Base-by-base conservation (phyloP, 2,888 invertebrate species). In the Drosophila paranaensis region DNA sequence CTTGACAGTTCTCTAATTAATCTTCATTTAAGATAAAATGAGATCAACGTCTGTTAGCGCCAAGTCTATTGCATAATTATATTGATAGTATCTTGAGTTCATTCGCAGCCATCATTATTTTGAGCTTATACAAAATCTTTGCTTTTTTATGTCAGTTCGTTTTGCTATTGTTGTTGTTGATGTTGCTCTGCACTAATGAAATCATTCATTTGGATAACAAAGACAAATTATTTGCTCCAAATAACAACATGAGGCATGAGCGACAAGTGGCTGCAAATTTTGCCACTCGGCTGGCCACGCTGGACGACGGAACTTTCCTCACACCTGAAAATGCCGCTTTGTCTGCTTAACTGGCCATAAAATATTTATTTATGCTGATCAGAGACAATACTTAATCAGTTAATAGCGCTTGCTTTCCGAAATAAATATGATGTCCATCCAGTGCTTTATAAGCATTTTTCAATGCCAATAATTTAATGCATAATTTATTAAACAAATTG, bases 201-300 rank as follows among this genome's bases (percentile, higher is more conserved):
- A 65, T 62, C 85, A 57, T 45, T 79, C 73, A 60, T 65, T 84
- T 76, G 88, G 85, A 76, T 88, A 79, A 85, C 77, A 74, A 82
- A 69, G 63, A 66, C 69, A 70, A 79, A 85, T 88, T 77, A 77
- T 79, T 74, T 83, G 83, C 81, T 88, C 76, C 76, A 82, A 79
- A 82, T 79, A 70, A 72, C 82, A 60, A 40, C 43, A 60, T 57
- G 72, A 53, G 64, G 48, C 55, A 39, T 11, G 14, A n/a, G 53
- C 43, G 50, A 42, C 68, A 74, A 60, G 71, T 70, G 79, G 68
- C 51, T 37, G 50, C 39, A 61, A 67, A 63, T 70, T 70, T 79
- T 87, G 81, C 82, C 82, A 88, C 68, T 82, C 79, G 60, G 62
- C 35, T 82, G 80, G 39, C 39, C 48, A 56, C 37, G n/a, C 45